Evolutionary conservation across 2,888 invertebrate genomes (phyloP).

Genomic region (Xestia ashworthii): DNA sequence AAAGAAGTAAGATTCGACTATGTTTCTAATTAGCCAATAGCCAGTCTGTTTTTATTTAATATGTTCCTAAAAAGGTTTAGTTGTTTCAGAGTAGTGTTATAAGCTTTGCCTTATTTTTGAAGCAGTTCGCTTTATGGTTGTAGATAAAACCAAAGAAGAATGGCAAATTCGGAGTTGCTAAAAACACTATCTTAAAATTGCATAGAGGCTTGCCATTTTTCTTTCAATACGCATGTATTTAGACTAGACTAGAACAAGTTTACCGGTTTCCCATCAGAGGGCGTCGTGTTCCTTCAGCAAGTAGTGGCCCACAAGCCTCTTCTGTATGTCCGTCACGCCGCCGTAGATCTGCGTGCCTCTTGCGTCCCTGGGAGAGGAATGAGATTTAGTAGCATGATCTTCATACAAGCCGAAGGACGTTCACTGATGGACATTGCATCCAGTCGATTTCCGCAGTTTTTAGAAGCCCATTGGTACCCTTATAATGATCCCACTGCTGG

Average conservation of each 20-base stretch:
- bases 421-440: background rate
- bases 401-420: background rate
- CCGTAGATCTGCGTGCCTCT: conserved; percentile 95
- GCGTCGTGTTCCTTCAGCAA: conserved; percentile 92
- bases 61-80: background rate
- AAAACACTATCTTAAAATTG: background rate
- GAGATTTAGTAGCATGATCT: background rate
- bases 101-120: background rate
- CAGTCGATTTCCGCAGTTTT: background rate
- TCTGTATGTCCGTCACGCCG: conserved; percentile 94
- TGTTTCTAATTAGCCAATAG: background rate
- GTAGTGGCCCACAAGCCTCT: conserved; percentile 92
- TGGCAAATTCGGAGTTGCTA: background rate
- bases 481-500: background rate
- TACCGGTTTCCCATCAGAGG: conserved; percentile 71
- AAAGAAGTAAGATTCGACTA: background rate
- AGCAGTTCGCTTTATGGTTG: background rate
- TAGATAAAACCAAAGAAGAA: background rate
- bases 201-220: background rate
- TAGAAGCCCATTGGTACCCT: background rate
- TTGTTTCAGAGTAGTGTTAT: conserved; percentile 3
- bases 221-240: conserved; percentile 8
- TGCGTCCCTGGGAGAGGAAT: conserved; percentile 90
- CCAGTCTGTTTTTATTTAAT: background rate
- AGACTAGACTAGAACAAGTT: conserved; percentile 55